Evolutionary conservation across 2,113 vertebrate species (phyloP).

Genomic region (Elachura formosa): DNA sequence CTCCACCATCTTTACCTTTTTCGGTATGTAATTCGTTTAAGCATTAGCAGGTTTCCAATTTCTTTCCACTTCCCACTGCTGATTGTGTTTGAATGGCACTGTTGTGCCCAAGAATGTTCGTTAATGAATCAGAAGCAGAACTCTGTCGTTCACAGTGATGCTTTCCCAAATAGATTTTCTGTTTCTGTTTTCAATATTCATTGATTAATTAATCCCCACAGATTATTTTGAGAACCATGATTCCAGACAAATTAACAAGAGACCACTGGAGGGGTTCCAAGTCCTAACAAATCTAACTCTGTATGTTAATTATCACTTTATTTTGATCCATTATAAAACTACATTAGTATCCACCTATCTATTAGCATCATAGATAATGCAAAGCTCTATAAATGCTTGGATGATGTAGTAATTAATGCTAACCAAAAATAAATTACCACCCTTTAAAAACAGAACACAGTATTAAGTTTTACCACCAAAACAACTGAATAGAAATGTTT

Average conservation of each 20-base stretch:
- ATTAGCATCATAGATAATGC: not conserved
- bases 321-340: conserved; percentile 23
- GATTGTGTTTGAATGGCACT: not conserved
- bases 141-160: not conserved
- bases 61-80: not conserved
- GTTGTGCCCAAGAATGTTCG: not conserved
- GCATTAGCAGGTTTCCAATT: not conserved
- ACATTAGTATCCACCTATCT: not conserved
- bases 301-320: conserved; percentile 19
- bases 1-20: conserved; percentile 86
- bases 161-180: conserved; percentile 10
- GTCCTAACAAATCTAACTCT: conserved; percentile 6
- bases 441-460: not conserved
- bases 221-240: not conserved
- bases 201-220: conserved; percentile 7
- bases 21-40: conserved; percentile 71
- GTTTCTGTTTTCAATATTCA: conserved; percentile 33
- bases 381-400: not conserved
- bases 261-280: conserved; percentile 16
- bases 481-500: conserved; percentile 25
- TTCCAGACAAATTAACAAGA: conserved; percentile 7
- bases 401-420: not conserved
- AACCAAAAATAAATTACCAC: not conserved
- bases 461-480: not conserved
- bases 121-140: not conserved